Conservation (phyloP, 2,113 vertebrate species). For the Albula glossodonta region DNA sequence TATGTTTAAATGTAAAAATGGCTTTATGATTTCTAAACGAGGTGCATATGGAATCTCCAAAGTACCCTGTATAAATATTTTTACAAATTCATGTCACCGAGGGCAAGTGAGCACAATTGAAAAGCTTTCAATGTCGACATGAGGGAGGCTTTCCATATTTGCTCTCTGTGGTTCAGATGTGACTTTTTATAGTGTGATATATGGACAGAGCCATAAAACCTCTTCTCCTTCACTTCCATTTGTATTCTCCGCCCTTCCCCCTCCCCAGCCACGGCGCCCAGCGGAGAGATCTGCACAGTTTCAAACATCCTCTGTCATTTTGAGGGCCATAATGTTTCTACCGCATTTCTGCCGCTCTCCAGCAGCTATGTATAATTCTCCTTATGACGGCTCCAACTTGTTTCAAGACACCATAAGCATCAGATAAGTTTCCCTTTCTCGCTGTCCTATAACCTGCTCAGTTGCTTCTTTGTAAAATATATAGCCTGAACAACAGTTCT, state of each 20-base stretch:
- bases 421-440: background rate
- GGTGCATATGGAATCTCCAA: background rate
- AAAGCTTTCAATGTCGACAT: background rate
- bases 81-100: constrained; percentile 18
- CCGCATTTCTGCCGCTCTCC: background rate
- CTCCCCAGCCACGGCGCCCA: background rate
- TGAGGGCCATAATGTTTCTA: background rate
- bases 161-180: background rate
- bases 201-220: constrained; percentile 12
- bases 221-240: constrained; percentile 11
- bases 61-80: background rate
- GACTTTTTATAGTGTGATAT: constrained; percentile 16
- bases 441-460: background rate
- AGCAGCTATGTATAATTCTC: background rate
- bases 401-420: background rate
- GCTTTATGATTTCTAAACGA: constrained; percentile 16
- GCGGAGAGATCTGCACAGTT: background rate
- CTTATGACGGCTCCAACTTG: background rate
- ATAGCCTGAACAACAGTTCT: background rate
- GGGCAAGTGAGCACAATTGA: background rate
- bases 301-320: background rate
- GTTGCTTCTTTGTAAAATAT: background rate
- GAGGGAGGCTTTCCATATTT: background rate
- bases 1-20: constrained; percentile 4
- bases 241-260: background rate